Evolutionary conservation across 2,888 invertebrate species (phyloP).

Genomic region (Lepas anatifera): DNA sequence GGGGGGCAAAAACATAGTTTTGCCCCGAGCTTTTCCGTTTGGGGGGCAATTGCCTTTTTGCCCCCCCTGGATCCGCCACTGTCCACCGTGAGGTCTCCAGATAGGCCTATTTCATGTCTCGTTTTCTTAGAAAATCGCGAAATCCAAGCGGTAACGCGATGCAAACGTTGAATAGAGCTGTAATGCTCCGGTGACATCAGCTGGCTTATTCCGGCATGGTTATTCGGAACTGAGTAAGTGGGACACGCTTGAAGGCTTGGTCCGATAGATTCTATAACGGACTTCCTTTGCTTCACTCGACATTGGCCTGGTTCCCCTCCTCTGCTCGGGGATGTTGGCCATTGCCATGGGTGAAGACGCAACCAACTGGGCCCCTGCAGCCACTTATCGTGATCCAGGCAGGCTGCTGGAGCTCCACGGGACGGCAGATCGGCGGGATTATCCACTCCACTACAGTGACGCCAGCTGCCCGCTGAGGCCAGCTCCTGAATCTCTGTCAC

Average conservation of each 20-base stretch:
- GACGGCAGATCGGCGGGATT: not conserved
- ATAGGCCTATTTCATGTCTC: not conserved
- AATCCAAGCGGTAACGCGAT: not conserved
- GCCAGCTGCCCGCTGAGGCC: not conserved
- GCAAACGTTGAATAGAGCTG: not conserved
- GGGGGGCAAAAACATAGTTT: too few relatives aligned
- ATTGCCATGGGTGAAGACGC: not conserved
- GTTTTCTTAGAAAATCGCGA: not conserved
- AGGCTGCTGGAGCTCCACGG: not conserved
- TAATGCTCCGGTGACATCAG: not conserved
- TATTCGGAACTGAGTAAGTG: too few relatives aligned
- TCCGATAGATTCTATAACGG: not conserved
- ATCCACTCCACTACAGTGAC: not conserved
- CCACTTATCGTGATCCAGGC: not conserved
- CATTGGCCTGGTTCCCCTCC: not conserved
- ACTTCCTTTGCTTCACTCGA: not conserved
- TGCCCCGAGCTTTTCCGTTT: too few relatives aligned
- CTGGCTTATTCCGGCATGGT: not conserved
- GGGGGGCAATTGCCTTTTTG: too few relatives aligned
- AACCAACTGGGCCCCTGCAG: not conserved
- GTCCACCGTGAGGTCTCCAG: too few relatives aligned
- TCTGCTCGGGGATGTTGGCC: not conserved
- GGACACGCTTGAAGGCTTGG: too few relatives aligned
- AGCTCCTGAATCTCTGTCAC: not conserved
- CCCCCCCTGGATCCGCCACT: too few relatives aligned